Base-by-base conservation (phyloP, 2,113 vertebrate species). In the Pterocles burchelli region DNA sequence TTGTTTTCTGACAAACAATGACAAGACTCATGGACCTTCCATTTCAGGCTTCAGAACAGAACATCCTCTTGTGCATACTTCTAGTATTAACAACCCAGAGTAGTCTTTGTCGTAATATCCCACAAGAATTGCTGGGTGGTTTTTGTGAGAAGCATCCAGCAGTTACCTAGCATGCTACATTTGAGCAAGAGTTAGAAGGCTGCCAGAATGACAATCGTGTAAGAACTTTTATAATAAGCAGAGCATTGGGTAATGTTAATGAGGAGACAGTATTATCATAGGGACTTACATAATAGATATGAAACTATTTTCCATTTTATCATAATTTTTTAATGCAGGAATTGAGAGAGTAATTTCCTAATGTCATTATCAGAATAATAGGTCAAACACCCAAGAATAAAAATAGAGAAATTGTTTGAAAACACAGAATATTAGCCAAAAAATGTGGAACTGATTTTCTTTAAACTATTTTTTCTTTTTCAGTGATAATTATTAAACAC, bases 81-180 rank as follows among this genome's bases (percentile, higher is more conserved):
- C 33, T 22, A 22, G 7, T 43, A 9, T 43, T 51, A 61, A 73
- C 20, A 73, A 43, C 19, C 0, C 3, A n/a, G 41, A 1, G 0
- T 14, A 46, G 33, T 18, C 26, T 61, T 68, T 33, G 46, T 48
- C 55, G 13, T 38, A 81, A 7, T 6, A 26, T 52, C 5, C 1
- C 59, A 68, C 28, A 36, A 34, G 18, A 80, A n/a, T 16, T 41
- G 48, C 24, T 46, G 68, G 24, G 48, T 28, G 7, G 1, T 65
- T 90, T 83, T 11, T 24, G 6, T 13, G 33, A 89, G 72, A 80
- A 80, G 7, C 10, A 51, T 68, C 58, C 28, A 84, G 68, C 31
- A 91, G 26, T 34, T 54, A 25, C 7, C 10, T 52, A 21, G 19
- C 20, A 14, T 1, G 2, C 41, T 33, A 41, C 17, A 45, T 62